A percentile compares a stretch with the other conserved stretches of the same genome.
These are phyloP conservation scores for Calliopsis andreniformis DNA, from an alignment of 1,140 invertebrate genomes.

Conservation along the genomic window DNA sequence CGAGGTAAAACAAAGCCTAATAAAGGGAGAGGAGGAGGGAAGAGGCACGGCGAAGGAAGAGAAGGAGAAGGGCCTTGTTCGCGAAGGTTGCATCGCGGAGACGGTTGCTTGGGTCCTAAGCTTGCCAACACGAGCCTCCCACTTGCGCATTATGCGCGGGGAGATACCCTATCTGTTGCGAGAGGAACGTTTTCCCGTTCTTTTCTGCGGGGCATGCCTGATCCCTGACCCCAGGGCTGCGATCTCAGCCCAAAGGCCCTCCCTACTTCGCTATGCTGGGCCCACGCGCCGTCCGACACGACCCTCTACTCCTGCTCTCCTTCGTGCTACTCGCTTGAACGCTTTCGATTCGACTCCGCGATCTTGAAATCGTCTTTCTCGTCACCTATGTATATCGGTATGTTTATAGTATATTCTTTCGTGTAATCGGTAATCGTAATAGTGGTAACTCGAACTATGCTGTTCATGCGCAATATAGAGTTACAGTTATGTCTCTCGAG, in stretches of 20 bases:
- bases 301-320: slow-evolving; percentile 32
- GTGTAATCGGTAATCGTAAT: no score
- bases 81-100: slow-evolving; percentile 55
- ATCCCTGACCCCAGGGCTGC: slow-evolving; percentile 70
- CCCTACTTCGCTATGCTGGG: slow-evolving; percentile 60
- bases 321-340: neutral
- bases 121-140: slow-evolving; percentile 64
- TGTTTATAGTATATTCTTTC: no score
- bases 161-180: slow-evolving; percentile 73
- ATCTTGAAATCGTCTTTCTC: neutral
- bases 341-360: neutral
- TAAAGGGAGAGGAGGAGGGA: slow-evolving; percentile 50
- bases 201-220: slow-evolving; percentile 63
- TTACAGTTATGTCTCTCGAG: no score
- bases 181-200: slow-evolving; percentile 71
- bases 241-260: slow-evolving; percentile 21
- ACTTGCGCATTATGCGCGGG: slow-evolving; percentile 75
- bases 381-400: neutral
- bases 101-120: slow-evolving; percentile 30
- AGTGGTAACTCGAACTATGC: no score
- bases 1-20: slow-evolving; percentile 61
- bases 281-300: slow-evolving; percentile 68
- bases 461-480: no score
- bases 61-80: slow-evolving; percentile 55
- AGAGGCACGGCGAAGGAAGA: slow-evolving; percentile 36